Conservation (phyloP, 2,113 vertebrate species). For the Morone saxatilis region DNA sequence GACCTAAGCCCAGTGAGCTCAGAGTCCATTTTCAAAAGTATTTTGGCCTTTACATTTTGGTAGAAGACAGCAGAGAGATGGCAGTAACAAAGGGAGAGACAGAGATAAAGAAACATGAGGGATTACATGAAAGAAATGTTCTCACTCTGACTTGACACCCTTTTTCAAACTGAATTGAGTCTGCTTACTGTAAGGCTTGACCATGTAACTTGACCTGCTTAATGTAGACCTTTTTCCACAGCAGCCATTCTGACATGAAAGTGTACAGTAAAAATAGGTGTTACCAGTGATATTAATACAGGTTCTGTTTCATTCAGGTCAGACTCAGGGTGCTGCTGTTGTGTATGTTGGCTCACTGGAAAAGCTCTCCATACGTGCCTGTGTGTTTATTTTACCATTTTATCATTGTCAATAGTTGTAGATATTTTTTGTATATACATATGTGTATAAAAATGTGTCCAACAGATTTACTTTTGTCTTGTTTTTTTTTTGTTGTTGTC, state of each 20-base stretch:
- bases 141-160: not conserved
- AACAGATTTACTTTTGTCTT: not conserved
- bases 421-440: constrained; percentile 31
- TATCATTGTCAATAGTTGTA: constrained; percentile 17
- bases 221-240: not conserved
- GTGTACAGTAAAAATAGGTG: constrained; percentile 14
- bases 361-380: too few species aligned
- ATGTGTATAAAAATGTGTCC: not conserved
- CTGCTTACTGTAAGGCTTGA: constrained; percentile 6
- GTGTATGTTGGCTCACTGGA: not conserved
- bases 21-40: not conserved
- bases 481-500: not conserved
- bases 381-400: too few species aligned
- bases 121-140: not conserved
- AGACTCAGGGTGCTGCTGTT: too few species aligned
- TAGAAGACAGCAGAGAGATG: not conserved
- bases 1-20: constrained; percentile 7
- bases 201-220: not conserved
- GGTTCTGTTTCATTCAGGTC: not conserved
- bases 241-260: too few species aligned
- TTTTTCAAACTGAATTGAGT: not conserved
- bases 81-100: not conserved
- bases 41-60: constrained; percentile 5
- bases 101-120: too few species aligned
- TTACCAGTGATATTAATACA: too few species aligned